Percentiles rank a stretch among this genome's conserved stretches.
Evolutionary conservation across 2,888 invertebrate genomes (phyloP).

Genomic region (Drosophila demipolita): DNA sequence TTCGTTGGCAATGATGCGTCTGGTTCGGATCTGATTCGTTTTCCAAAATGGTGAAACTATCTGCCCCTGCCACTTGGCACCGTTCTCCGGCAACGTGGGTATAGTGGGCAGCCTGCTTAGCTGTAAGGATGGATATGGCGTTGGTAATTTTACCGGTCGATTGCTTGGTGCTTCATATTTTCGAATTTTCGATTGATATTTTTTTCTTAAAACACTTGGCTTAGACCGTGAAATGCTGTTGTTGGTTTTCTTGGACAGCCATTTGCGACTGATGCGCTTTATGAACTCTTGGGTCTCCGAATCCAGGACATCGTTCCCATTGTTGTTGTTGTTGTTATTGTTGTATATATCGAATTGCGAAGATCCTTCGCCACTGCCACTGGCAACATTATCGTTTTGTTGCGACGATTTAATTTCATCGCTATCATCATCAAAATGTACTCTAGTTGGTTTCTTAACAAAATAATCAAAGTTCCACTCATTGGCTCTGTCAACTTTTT

Average conservation of each 20-base stretch:
- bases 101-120: background rate
- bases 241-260: background rate
- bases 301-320: slow-evolving; percentile 7
- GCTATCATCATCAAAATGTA: slow-evolving; percentile 10
- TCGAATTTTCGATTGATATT: slow-evolving; percentile 2
- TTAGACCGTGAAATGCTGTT: background rate
- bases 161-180: background rate
- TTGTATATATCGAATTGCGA: slow-evolving; percentile 1
- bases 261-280: slow-evolving; percentile 12
- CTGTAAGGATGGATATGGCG: slow-evolving; percentile 11
- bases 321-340: background rate
- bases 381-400: slow-evolving; percentile 23
- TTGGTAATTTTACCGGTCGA: slow-evolving; percentile 3
- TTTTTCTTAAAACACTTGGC: background rate
- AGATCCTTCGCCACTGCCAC: slow-evolving; percentile 15
- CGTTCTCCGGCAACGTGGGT: background rate
- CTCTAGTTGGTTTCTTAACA: background rate
- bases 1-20: slow-evolving; percentile 77
- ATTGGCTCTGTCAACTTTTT: background rate
- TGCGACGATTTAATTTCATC: slow-evolving; percentile 24
- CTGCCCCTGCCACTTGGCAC: slow-evolving; percentile 17
- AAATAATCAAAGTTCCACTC: slow-evolving; percentile 11
- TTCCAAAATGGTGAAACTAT: slow-evolving; percentile 20
- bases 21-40: slow-evolving; percentile 62
- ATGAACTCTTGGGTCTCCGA: slow-evolving; percentile 10